Evolutionary conservation across 2,888 invertebrate species (phyloP).

Genomic region (Congeria kusceri): DNA sequence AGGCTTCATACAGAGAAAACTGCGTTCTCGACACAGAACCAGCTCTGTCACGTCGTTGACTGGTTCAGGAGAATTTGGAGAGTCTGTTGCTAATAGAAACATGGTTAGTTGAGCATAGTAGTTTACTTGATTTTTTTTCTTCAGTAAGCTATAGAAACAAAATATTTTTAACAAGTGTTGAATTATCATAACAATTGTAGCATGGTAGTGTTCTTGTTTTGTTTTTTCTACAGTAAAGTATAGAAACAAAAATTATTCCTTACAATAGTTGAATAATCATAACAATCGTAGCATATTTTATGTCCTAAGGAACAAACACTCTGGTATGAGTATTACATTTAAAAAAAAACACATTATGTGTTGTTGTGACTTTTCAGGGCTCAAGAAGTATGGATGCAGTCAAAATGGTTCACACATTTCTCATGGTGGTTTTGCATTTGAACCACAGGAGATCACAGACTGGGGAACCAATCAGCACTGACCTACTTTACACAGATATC

Average conservation of each 20-base stretch:
- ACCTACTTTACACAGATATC: slow-evolving; percentile 57
- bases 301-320: too few species aligned
- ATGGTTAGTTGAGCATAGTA: too few species aligned
- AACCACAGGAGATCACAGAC: slow-evolving; percentile 71
- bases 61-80: slow-evolving; percentile 61
- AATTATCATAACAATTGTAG: too few species aligned
- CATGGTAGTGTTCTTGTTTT: too few species aligned
- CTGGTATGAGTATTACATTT: too few species aligned
- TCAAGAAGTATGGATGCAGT: slow-evolving; percentile 48
- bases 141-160: too few species aligned
- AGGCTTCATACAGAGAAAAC: slow-evolving; percentile 66
- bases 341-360: neutral
- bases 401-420: slow-evolving; percentile 79
- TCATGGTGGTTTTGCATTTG: slow-evolving; percentile 78
- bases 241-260: too few species aligned
- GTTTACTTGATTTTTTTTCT: too few species aligned
- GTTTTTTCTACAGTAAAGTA: too few species aligned
- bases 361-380: slow-evolving; percentile 54
- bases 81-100: slow-evolving; percentile 19
- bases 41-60: slow-evolving; percentile 69
- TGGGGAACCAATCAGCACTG: slow-evolving; percentile 45
- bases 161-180: too few species aligned
- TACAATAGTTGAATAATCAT: too few species aligned
- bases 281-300: too few species aligned
- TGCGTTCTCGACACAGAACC: slow-evolving; percentile 68